A percentile compares a stretch with the other conserved stretches of the same genome.
phyloP scores from a whole-genome alignment of 2,888 invertebrate species.

The Pristionchus japonicus region DNA sequence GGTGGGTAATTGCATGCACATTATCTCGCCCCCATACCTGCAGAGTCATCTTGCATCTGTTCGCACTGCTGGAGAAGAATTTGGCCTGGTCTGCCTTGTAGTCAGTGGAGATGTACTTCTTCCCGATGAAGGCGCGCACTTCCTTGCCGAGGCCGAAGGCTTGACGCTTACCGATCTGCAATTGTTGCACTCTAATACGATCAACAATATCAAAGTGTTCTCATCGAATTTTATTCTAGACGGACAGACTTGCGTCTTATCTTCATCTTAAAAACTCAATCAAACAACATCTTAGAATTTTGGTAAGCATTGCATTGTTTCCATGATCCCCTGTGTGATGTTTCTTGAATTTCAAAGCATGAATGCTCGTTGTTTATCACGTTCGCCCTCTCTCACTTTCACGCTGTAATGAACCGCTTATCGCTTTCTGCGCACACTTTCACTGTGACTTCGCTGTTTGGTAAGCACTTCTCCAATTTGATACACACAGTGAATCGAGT shows the following conservation, averaged over 20 bases:
- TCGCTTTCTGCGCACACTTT: background rate
- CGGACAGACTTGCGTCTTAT: no score
- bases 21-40: constrained; percentile 51
- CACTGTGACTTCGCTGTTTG: background rate
- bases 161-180: constrained; percentile 63
- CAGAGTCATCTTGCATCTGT: constrained; percentile 67
- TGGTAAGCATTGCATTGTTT: background rate
- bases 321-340: no score
- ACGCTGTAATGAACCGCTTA: background rate
- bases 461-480: background rate
- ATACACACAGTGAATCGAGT: background rate
- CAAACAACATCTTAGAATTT: background rate
- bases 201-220: background rate
- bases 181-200: background rate
- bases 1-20: background rate
- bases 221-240: no score
- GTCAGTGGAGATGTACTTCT: constrained; percentile 48
- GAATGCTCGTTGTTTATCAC: background rate
- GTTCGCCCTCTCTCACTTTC: background rate
- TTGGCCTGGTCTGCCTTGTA: constrained; percentile 58
- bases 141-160: constrained; percentile 61
- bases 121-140: constrained; percentile 57
- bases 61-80: constrained; percentile 63
- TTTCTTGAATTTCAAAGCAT: no score
- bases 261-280: background rate